A percentile compares a stretch with the other conserved stretches of the same genome.
Conservation (phyloP, 1,140 invertebrate genomes). For the Leptopilina clavipes region DNA sequence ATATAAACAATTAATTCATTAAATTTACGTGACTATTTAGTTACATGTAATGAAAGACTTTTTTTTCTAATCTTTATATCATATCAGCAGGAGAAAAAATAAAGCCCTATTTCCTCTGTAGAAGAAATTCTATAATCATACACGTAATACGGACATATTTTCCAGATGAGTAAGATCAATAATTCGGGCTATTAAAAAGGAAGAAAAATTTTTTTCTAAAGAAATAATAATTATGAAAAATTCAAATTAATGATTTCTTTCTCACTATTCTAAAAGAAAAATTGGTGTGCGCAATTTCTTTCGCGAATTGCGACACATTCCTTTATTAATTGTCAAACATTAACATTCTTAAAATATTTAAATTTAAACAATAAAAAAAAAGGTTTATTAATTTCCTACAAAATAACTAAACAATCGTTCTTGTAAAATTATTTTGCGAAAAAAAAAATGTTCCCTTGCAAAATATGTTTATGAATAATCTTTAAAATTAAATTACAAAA, state of each 20-base stretch:
- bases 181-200: slow-evolving; percentile 14
- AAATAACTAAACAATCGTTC: too few species aligned
- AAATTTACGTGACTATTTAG: not conserved
- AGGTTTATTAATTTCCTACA: too few species aligned
- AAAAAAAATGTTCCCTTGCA: too few species aligned
- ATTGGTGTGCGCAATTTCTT: too few species aligned
- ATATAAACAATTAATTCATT: slow-evolving; percentile 28
- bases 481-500: too few species aligned
- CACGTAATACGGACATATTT: slow-evolving; percentile 18
- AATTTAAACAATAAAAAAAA: not conserved
- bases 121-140: slow-evolving; percentile 20
- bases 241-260: not conserved
- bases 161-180: slow-evolving; percentile 25
- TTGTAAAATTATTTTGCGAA: too few species aligned
- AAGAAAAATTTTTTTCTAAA: not conserved
- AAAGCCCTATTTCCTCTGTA: not conserved
- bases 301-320: too few species aligned
- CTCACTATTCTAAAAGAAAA: too few species aligned
- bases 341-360: not conserved
- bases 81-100: not conserved
- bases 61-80: slow-evolving; percentile 1
- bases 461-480: too few species aligned
- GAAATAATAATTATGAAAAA: not conserved
- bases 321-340: too few species aligned
- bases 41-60: slow-evolving; percentile 13